phyloP scores from a whole-genome alignment of 2,113 vertebrate species.

The Gymnarchus niloticus region DNA sequence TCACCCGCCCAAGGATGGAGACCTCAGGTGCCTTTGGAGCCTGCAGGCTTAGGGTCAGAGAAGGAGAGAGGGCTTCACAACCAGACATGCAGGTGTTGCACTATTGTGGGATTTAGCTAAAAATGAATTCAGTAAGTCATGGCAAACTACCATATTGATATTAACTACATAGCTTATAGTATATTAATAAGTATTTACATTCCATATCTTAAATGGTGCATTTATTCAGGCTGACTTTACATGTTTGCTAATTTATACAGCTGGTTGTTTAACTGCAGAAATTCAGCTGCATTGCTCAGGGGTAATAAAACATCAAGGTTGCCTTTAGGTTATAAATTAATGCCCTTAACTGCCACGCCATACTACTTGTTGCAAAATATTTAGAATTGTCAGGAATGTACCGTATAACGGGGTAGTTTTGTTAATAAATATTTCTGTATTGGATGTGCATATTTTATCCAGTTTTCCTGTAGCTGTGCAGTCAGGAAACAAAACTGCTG shows the following conservation, averaged over 20 bases:
- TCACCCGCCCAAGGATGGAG: conserved; percentile 64
- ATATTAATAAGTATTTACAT: background rate
- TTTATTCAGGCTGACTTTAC: background rate
- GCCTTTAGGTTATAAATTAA: no score
- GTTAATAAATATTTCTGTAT: no score
- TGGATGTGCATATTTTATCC: no score
- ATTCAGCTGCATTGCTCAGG: no score
- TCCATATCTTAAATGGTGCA: background rate
- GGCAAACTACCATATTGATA: background rate
- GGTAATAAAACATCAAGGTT: no score
- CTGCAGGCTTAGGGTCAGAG: conserved; percentile 63
- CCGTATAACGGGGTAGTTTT: no score
- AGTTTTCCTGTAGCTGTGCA: background rate
- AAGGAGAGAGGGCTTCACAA: background rate
- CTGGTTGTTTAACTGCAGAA: no score
- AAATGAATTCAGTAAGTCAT: background rate
- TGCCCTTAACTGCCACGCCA: no score
- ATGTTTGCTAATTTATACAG: no score
- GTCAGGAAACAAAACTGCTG: background rate
- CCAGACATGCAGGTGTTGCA: background rate
- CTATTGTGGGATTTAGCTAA: background rate
- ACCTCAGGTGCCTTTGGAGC: conserved; percentile 57
- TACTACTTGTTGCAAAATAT: no score
- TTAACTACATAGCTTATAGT: background rate
- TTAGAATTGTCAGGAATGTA: no score